Percentiles rank a stretch among this genome's conserved stretches.
phyloP scores from a whole-genome alignment of 23 tunicate genomes.

The Trididemnum clinides region DNA sequence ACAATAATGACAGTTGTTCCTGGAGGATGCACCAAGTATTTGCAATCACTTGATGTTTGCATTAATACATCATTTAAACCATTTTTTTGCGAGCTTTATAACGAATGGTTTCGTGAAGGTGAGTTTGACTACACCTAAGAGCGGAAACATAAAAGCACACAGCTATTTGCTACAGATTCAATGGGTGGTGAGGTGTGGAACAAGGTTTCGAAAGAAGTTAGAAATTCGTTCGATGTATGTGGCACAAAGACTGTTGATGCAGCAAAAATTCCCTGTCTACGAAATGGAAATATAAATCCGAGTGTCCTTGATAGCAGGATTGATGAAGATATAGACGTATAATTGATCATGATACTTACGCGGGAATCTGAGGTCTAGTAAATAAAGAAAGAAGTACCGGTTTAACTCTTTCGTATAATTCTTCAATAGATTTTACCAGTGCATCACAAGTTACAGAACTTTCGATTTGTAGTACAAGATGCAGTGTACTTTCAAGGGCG shows the following conservation, averaged over 20 bases:
- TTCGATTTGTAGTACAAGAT: too few species aligned
- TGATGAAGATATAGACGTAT: too few species aligned
- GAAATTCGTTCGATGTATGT: neutral
- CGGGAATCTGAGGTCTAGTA: too few species aligned
- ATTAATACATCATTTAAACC: constrained; percentile 37
- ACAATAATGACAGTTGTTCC: constrained; percentile 6
- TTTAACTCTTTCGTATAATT: too few species aligned
- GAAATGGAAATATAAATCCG: too few species aligned
- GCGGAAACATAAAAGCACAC: neutral
- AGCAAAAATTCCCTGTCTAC: too few species aligned
- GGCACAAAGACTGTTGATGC: neutral
- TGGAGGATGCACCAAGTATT: constrained; percentile 18
- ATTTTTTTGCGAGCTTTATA: neutral
- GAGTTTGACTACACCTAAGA: constrained; percentile 8
- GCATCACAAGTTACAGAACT: too few species aligned
- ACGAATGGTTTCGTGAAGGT: constrained; percentile 14
- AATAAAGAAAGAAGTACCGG: too few species aligned
- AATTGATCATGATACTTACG: too few species aligned
- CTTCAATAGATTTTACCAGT: too few species aligned
- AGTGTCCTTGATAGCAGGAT: too few species aligned
- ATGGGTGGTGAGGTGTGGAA: constrained; percentile 33
- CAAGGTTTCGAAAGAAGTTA: constrained; percentile 21
- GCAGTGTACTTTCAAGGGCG: too few species aligned
- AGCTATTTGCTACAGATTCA: constrained; percentile 6
- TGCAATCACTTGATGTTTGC: constrained; percentile 45